Base-by-base conservation (phyloP, 2,113 vertebrate genomes). In the Gracilinanus agilis region DNA sequence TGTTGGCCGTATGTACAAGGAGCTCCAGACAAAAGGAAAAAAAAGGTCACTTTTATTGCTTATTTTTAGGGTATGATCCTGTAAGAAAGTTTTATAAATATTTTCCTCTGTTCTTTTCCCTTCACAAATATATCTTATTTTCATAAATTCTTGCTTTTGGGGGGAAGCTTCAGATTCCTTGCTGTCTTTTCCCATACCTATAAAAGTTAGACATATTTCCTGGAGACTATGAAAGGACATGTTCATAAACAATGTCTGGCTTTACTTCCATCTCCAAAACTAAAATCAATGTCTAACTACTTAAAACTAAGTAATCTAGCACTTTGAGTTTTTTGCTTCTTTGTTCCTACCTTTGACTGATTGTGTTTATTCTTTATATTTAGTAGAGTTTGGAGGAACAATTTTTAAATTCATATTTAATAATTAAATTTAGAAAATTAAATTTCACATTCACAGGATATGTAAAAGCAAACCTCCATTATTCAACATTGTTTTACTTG, bases 1-100 rank as follows among this genome's bases (percentile, higher is more conserved):
- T 24, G n/a, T 95, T 96, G 67, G 88, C 53, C 53, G 49, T 94
- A 12, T 19, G 19, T 56, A 88, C 95, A 40, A 93, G 92, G 90
- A 97, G 89, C 0, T 25, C 19, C 75, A 98, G 93, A 53, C 0
- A 61, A 94, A 94, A 94, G 7, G 5, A 96, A 92, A n/a, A 2
- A 55, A 3, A 53, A 96, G 56, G 89, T 27, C 90, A 89, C 44
- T 83, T 11, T 75, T 91, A 44, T 5, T 7, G 8, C 24, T 91
- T 95, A 89, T 94, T 44, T 83, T 90, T 56, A 91, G 34, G 55
- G 53, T 90, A 53, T 89, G 90, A 96, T 23, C 27, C 55, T 94
- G 93, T 55, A 89, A 96, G 90, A 93, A 75, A 54, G 10, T n/a
- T 27, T 27, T 44, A n/a, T 55, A 58, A 61, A 90, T 88, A 49